A percentile compares a stretch with the other conserved stretches of the same genome.
These are phyloP conservation scores for Antedon mediterranea DNA, from an alignment of 53 echinoderm and acorn worm genomes.

Conservation along the genomic window DNA sequence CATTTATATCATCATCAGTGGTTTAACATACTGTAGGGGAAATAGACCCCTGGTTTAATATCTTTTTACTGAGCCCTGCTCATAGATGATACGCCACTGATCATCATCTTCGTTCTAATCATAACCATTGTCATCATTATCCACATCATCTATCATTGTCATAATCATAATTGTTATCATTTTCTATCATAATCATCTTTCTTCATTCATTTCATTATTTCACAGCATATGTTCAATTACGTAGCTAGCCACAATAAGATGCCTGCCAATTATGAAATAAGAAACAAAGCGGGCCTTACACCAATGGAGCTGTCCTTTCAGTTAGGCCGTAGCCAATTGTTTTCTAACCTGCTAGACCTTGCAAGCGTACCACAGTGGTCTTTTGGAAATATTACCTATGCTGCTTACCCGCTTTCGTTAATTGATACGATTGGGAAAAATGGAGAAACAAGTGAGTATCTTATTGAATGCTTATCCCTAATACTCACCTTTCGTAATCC, in stretches of 20 bases:
- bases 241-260: conserved; percentile 55
- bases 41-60: too few species aligned
- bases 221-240: conserved; percentile 70
- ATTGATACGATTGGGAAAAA: conserved; percentile 58
- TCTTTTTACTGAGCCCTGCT: too few species aligned
- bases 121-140: too few species aligned
- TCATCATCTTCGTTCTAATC: too few species aligned
- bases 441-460: conserved; percentile 60
- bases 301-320: conserved; percentile 70
- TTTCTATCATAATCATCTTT: background rate
- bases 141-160: too few species aligned
- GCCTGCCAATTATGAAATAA: conserved; percentile 45
- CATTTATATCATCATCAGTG: too few species aligned
- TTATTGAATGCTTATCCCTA: too few species aligned
- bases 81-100: too few species aligned
- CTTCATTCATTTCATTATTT: background rate
- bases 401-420: conserved; percentile 61
- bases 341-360: conserved; percentile 55
- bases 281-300: conserved; percentile 60
- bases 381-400: conserved; percentile 59
- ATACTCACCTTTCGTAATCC: too few species aligned
- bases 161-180: too few species aligned
- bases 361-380: conserved; percentile 74
- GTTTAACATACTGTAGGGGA: too few species aligned
- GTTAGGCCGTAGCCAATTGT: conserved; percentile 64